Conservation (phyloP, 2,797 vertebrate species). For the Podarcis lilfordi region DNA sequence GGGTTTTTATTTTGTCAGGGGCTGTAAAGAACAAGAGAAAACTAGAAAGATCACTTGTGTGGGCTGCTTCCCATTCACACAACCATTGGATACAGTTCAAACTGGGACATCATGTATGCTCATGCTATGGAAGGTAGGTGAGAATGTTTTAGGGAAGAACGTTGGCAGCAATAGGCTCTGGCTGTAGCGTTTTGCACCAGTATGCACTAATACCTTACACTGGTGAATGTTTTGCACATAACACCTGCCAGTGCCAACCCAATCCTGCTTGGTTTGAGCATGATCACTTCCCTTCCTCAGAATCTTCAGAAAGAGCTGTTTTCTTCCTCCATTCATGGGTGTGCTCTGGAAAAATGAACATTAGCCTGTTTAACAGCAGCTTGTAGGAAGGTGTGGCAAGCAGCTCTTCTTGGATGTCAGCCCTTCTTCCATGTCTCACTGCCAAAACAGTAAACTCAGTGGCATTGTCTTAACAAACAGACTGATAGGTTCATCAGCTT, state of each 20-base stretch:
- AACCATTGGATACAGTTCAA: neutral
- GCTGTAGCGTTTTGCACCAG: neutral
- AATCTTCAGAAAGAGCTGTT: neutral
- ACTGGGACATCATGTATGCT: no score
- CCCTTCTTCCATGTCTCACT: neutral
- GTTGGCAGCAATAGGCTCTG: neutral
- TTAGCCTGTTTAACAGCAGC: neutral
- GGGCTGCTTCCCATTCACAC: neutral
- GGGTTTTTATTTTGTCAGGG: no score
- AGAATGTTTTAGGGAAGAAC: neutral
- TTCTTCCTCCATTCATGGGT: neutral
- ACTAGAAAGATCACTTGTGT: neutral
- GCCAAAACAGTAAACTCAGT: neutral
- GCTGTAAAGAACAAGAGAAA: neutral
- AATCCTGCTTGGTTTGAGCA: neutral
- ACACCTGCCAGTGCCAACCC: neutral
- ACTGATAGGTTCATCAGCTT: no score
- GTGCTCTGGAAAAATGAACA: neutral
- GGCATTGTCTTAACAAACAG: neutral
- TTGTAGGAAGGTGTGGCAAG: neutral
- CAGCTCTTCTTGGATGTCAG: neutral
- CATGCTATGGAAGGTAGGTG: no score
- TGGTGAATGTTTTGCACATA: neutral
- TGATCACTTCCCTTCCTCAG: neutral
- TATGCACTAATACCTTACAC: neutral